Evolutionary conservation across 2,797 vertebrate genomes (phyloP).

Genomic region (Margarornis squamiger): DNA sequence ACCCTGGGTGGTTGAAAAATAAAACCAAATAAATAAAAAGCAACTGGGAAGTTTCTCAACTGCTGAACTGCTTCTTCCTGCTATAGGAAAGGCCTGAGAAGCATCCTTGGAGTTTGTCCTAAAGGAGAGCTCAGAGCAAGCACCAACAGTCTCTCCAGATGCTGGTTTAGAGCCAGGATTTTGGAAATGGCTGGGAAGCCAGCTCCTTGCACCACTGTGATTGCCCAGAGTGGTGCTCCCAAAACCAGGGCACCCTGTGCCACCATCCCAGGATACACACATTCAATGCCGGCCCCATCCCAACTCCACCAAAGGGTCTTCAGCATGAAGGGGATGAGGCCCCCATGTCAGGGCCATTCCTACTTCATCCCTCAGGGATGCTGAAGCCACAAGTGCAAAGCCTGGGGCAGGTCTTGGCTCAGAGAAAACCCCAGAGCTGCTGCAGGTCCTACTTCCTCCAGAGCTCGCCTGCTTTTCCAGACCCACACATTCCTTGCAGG

Average conservation of each 20-base stretch:
- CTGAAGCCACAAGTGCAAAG: background rate
- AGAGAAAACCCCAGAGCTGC: background rate
- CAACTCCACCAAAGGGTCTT: background rate
- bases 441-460: background rate
- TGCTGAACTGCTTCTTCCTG: background rate
- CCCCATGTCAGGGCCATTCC: rapidly evolving
- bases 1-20: background rate
- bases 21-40: constrained; percentile 22
- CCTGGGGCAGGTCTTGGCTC: background rate
- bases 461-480: background rate
- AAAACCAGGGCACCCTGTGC: background rate
- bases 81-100: background rate
- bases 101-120: background rate
- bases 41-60: constrained; percentile 4
- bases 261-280: background rate
- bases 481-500: background rate
- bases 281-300: background rate
- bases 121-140: background rate
- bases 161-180: background rate
- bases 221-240: background rate
- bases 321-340: background rate
- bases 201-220: background rate
- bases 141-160: background rate
- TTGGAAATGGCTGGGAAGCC: background rate
- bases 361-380: background rate